Conservation (phyloP, 2,888 invertebrate species). For the Tetropium fuscum region DNA sequence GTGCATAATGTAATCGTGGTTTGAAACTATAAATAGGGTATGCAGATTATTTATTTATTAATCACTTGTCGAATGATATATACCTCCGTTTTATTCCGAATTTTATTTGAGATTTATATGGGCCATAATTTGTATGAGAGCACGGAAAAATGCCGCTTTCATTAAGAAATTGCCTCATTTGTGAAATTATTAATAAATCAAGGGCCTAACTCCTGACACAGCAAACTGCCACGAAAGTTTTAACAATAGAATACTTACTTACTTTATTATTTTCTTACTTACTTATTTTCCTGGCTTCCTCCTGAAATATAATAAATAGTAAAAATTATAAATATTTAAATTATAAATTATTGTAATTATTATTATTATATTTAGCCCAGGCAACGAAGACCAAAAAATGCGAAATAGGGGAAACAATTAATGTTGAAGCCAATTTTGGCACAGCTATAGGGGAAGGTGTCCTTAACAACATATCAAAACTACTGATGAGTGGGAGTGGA, state of each 20-base stretch:
- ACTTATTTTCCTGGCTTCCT: neutral
- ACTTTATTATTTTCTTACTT: neutral
- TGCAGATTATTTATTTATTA: constrained; percentile 37
- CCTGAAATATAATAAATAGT: neutral
- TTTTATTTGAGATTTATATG: constrained; percentile 18
- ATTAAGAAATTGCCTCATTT: constrained; percentile 18
- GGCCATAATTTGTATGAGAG: constrained; percentile 11
- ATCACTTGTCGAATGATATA: constrained; percentile 18
- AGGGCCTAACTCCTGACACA: neutral
- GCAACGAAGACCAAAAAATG: too few species aligned
- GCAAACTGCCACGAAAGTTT: constrained; percentile 2
- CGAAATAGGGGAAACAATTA: too few species aligned
- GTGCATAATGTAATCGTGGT: constrained; percentile 27
- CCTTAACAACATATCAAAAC: too few species aligned
- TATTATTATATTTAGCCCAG: too few species aligned
- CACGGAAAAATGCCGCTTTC: constrained; percentile 13
- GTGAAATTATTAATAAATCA: constrained; percentile 20
- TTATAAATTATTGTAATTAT: too few species aligned
- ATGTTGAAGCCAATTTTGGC: too few species aligned
- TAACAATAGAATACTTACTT: constrained; percentile 2
- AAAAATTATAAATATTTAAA: too few species aligned
- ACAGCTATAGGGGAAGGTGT: too few species aligned
- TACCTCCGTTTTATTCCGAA: constrained; percentile 9
- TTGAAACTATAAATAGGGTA: constrained; percentile 30
- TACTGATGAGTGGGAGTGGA: too few species aligned